phyloP scores from a whole-genome alignment of 2,797 vertebrate genomes.

The Tarsius wallacei region DNA sequence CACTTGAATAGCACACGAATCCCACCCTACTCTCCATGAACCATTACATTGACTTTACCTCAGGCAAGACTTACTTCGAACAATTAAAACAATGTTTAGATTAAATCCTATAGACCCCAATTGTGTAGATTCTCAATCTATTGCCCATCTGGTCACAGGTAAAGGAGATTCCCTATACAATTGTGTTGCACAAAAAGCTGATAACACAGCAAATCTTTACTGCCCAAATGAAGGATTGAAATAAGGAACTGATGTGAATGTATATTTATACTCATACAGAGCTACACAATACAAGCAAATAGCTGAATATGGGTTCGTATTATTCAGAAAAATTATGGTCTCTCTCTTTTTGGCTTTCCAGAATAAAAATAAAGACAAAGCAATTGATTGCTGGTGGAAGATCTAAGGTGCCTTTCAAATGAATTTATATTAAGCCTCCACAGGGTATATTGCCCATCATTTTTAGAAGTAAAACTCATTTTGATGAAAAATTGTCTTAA shows the following conservation, averaged over 20 bases:
- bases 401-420: conserved; percentile 48
- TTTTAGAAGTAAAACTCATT: conserved; percentile 74
- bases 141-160: not conserved
- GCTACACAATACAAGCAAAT: conserved; percentile 47
- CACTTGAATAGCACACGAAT: not conserved
- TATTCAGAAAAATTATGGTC: conserved; percentile 42
- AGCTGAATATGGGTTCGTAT: conserved; percentile 37
- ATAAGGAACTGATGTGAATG: conserved; percentile 38
- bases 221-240: conserved; percentile 54
- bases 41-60: not conserved
- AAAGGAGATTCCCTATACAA: not conserved
- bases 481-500: conserved; percentile 74
- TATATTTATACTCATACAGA: conserved; percentile 24
- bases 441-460: not conserved
- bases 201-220: not conserved
- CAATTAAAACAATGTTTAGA: not conserved
- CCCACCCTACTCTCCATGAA: not conserved
- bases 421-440: conserved; percentile 73
- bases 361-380: conserved; percentile 75
- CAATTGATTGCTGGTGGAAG: conserved; percentile 54
- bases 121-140: not conserved
- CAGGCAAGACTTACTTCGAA: not conserved
- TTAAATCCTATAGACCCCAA: not conserved
- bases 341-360: conserved; percentile 4
- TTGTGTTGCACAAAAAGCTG: not conserved